Base-by-base conservation (phyloP, 2,888 invertebrate genomes). In the Lycia hirtaria region DNA sequence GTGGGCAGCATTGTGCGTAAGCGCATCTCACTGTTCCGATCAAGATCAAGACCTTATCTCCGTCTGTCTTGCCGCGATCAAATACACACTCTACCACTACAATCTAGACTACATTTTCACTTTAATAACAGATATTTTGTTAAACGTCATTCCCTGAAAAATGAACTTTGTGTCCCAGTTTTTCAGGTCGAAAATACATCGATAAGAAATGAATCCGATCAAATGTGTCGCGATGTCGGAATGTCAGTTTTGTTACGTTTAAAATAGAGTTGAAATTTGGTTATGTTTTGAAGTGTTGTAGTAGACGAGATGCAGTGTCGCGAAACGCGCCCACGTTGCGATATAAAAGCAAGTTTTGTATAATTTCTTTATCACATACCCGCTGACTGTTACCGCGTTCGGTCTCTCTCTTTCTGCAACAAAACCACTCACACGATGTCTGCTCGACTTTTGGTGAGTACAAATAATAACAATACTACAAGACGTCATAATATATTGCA, bases 261-360 rank as follows among this genome's bases (percentile, higher is more conserved):
- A 68, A 30, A 53, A 59, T 80, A 78, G 65, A 64, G 73, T 68
- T 65, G 60, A 69, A 60, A 76, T 70, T 76, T 33, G 64, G 32
- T 70, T 72, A 60, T 37, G 19, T 22, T 45, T 14, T 37, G 53
- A 17, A 30, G 74, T 75, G 76, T 77, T 67, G 76, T 77, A 80
- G 78, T 67, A 59, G 75, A 73, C 58, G 73, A 83, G 87, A 85
- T 80, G 85, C 87, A 84, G 81, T 86, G 87, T 91, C 91, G 90
- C 90, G 89, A 90, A 91, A 88, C 88, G 81, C 83, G 72, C 88
- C 79, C 88, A 90, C 89, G 91, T 91, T 88, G 90, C 80, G 77
- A 87, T 91, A 91, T 91, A 91, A 90, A 91, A 91, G 90, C 88
- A 87, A 89, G 85, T 89, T 87, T 87, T 83, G 85, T 87, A 82